Percentiles rank a stretch among this genome's conserved stretches.
Evolutionary conservation across 2,113 vertebrate genomes (phyloP).

Genomic region (Diadophis punctatus): DNA sequence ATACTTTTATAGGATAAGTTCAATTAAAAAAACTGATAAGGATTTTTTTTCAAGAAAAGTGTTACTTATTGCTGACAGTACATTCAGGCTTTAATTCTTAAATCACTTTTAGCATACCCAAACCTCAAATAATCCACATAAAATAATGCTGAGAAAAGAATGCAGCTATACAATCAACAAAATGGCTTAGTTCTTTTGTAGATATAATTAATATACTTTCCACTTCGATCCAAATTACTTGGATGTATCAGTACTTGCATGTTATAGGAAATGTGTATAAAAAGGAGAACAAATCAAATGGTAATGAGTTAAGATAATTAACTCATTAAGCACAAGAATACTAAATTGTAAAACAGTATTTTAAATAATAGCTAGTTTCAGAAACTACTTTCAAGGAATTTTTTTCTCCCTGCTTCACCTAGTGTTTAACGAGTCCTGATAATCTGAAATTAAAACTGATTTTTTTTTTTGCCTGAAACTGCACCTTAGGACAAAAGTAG

Average conservation of each 20-base stretch:
- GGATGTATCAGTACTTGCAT: conserved; percentile 7
- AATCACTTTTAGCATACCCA: conserved; percentile 6
- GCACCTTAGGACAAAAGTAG: neutral
- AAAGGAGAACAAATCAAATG: conserved; percentile 21
- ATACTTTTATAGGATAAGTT: conserved; percentile 21
- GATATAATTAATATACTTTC: neutral
- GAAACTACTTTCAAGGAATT: neutral
- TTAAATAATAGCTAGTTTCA: conserved; percentile 1
- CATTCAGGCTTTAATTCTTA: conserved; percentile 1
- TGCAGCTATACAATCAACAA: conserved; percentile 23
- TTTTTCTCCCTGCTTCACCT: neutral
- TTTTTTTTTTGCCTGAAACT: conserved; percentile 35
- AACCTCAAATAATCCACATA: conserved; percentile 12
- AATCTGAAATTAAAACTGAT: neutral
- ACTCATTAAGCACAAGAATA: neutral
- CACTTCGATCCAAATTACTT: conserved; percentile 1
- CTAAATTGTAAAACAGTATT: conserved; percentile 11
- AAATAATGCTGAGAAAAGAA: neutral
- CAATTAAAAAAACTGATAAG: conserved; percentile 39
- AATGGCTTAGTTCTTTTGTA: conserved; percentile 27
- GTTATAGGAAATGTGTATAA: conserved; percentile 13
- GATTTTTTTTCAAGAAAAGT: conserved; percentile 5
- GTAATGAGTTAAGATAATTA: conserved; percentile 38
- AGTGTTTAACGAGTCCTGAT: fast-evolving
- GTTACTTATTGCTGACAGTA: neutral